These are phyloP conservation scores for Melanotaenia nigrans DNA, from an alignment of 2,797 vertebrate species.

Conservation along the genomic window DNA sequence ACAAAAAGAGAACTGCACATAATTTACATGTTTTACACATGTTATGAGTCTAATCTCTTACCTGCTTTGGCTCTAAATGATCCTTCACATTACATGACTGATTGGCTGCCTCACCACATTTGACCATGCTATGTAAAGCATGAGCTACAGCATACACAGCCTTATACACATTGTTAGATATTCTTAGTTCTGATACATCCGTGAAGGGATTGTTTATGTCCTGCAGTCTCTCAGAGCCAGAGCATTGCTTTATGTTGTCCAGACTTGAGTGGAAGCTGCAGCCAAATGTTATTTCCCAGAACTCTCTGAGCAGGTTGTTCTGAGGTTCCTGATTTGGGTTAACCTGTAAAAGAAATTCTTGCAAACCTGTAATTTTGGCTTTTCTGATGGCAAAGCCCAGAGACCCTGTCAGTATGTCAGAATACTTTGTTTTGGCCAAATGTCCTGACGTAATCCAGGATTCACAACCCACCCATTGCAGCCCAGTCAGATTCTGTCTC, in stretches of 20 bases:
- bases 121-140: conserved; percentile 70
- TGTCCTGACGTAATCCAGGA: conserved; percentile 82
- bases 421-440: conserved; percentile 66
- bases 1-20: neutral
- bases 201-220: conserved; percentile 74
- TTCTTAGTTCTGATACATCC: conserved; percentile 81
- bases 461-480: conserved; percentile 85
- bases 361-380: conserved; percentile 74
- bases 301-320: conserved; percentile 74
- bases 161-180: conserved; percentile 84
- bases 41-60: conserved; percentile 27
- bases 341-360: conserved; percentile 76
- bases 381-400: conserved; percentile 81
- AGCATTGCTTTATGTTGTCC: conserved; percentile 54
- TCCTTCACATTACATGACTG: conserved; percentile 52
- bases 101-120: conserved; percentile 54
- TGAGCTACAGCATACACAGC: conserved; percentile 80
- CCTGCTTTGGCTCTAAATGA: conserved; percentile 62
- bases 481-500: conserved; percentile 78
- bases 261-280: conserved; percentile 67
- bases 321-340: conserved; percentile 69
- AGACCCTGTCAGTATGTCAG: conserved; percentile 74
- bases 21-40: neutral
- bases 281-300: conserved; percentile 80
- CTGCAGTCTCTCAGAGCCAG: conserved; percentile 76